Base-by-base conservation (phyloP, 2,113 vertebrate species). In the Pseudorectes ferrugineus region DNA sequence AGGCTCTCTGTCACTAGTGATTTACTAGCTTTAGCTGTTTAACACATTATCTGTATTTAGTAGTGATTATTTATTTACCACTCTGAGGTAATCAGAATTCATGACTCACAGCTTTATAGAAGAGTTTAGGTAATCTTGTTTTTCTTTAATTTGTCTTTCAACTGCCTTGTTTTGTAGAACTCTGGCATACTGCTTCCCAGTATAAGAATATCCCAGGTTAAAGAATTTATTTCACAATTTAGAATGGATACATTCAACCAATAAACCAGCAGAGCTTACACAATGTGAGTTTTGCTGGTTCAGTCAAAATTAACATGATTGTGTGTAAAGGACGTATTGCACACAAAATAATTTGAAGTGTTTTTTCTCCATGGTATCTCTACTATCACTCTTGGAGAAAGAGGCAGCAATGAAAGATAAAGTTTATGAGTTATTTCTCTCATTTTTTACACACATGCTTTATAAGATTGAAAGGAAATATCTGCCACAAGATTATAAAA, bases 11-110 rank as follows among this genome's bases (percentile, higher is more conserved):
- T 97, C 97, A 97, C 94, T 95, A 94, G 97, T 98, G 97, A 97
- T 97, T 97, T 97, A 96, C 93, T 98, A 97, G 95, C 73, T 92
- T 95, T 97, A 97, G 97, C 92, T 96, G 89, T 97, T 98, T 98
- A 98, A 98, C 96, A 97, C 95, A 96, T 98, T 97, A 96, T 96
- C 96, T 97, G 88, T 94, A 97, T 95, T 98, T 97, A 98, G 96
- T 97, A 96, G 96, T 95, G 92, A 97, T 96, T 97, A 97, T 98
- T 98, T 98, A 98, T 98, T 98, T 97, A 97, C 95, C 96, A 97
- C 91, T 94, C 92, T 84, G 75, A 97, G 86, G 82, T 97, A 97
- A 96, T 97, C 94, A 97, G 96, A 87, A 96, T 93, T 97, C 97
- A 97, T 93, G 92, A 97, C 89, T 96, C 92, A 85, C 85, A 95